Evolutionary conservation across 2,888 invertebrate species (phyloP), one percentile per base, ranked within the genome.

Genomic region (Dichetophora obliterata): DNA sequence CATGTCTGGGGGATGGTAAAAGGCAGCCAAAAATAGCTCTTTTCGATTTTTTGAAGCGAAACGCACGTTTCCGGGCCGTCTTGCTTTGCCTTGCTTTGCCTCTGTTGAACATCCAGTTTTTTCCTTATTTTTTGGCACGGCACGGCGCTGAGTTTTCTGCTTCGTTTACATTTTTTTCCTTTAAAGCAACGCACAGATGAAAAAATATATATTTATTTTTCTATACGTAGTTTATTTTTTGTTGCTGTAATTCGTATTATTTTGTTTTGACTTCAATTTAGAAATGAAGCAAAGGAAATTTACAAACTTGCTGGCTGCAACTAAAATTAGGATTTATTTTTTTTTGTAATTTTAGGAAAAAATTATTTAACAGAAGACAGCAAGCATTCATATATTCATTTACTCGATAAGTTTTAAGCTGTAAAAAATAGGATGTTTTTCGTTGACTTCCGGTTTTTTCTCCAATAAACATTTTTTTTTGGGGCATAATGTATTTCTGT

Each of bases 31-130:
- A 71, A 83, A 81, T 78, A 66, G 74, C 75, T 68, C 50, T 83
- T 84, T 83, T 82, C 75, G 82, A 84, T 84, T 71, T 75, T 73
- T 66, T 81, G 78, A 78, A 74, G 82, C 81, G 77, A 76, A 77
- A 78, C 77, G 71, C 50, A 43, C 66, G 59, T 59, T 68, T 78
- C 77, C 77, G 77, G 77, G 48, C 43, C 63, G 66, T 24, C 66
- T 70, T 70, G 27, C 27, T 16, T 71, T 59, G 34, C 43, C 14
- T 59, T 24, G 24, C 19, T 31, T 52, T 52, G 22, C 6, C n/a
- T n/a, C n/a, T n/a, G n/a, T 19, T 43, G 8, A 54, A 54, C 22
- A 19, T 54, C 2, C 22, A 19, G 6, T 54, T n/a, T 54, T 22
- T 54, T 54, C 3, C 8, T 16, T 6, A 1, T 54, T 16, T 22